A percentile compares a stretch with the other conserved stretches of the same genome.
Conservation (phyloP, 2,113 vertebrate species). For the Bagarius yarrelli region DNA sequence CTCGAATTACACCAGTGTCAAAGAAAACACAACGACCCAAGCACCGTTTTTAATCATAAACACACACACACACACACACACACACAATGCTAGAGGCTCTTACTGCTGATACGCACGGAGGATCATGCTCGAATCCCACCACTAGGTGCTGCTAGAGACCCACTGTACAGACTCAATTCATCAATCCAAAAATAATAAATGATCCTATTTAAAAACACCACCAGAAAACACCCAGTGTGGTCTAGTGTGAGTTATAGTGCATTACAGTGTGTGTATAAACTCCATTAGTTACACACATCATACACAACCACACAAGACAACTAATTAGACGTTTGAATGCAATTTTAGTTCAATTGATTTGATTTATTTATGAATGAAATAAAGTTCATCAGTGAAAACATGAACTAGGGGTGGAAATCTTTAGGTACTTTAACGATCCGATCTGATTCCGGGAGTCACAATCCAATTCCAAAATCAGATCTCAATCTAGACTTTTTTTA, state of each 20-base stretch:
- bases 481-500: too few species aligned
- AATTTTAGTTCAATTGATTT: background rate
- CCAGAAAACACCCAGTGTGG: background rate
- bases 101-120: constrained; percentile 19
- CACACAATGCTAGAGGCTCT: background rate
- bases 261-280: background rate
- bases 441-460: too few species aligned
- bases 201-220: background rate
- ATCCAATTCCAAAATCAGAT: too few species aligned
- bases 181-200: constrained; percentile 35
- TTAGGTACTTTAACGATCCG: too few species aligned
- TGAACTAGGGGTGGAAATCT: too few species aligned
- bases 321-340: background rate
- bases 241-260: too few species aligned
- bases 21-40: background rate
- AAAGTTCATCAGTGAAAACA: too few species aligned
- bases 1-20: background rate
- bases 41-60: background rate
- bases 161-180: constrained; percentile 63
- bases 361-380: too few species aligned
- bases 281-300: background rate
- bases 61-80: background rate
- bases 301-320: background rate
- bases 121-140: constrained; percentile 75
- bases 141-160: constrained; percentile 97